Conservation (phyloP, 2,113 vertebrate genomes). For the Saguinus imperator region DNA sequence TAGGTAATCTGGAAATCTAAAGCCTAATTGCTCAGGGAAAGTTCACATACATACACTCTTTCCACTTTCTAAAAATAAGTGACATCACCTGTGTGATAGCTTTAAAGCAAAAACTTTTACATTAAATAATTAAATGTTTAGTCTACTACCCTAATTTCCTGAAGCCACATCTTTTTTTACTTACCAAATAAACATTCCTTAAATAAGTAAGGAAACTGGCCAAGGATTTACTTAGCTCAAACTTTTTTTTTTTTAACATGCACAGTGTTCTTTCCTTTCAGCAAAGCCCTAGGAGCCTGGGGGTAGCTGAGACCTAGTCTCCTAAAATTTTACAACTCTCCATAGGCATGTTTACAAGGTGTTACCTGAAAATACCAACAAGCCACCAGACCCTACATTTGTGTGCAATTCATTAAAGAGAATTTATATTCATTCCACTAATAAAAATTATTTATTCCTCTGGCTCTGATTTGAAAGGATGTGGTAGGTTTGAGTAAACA, state of each 20-base stretch:
- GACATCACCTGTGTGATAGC: neutral
- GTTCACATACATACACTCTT: neutral
- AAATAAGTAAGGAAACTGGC: neutral
- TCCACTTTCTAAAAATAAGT: neutral
- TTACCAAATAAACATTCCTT: neutral
- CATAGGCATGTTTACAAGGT: conserved; percentile 47
- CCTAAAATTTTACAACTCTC: conserved; percentile 38
- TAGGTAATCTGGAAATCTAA: neutral
- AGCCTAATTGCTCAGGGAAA: neutral
- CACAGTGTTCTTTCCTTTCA: neutral
- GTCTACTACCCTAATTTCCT: conserved; percentile 23
- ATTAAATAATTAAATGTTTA: neutral
- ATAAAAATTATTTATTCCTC: neutral
- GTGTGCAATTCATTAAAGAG: conserved; percentile 24
- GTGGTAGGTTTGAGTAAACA: neutral
- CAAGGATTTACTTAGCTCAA: neutral
- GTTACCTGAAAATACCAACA: conserved; percentile 60
- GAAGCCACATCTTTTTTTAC: conserved; percentile 10
- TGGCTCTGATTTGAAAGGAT: neutral
- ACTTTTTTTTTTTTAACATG: neutral
- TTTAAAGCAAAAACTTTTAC: neutral
- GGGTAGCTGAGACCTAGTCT: conserved; percentile 29
- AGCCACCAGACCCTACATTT: neutral
- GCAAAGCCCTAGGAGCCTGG: neutral
- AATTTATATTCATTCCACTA: neutral